phyloP scores from a whole-genome alignment of 2,113 vertebrate species.

The Antigone vipio region DNA sequence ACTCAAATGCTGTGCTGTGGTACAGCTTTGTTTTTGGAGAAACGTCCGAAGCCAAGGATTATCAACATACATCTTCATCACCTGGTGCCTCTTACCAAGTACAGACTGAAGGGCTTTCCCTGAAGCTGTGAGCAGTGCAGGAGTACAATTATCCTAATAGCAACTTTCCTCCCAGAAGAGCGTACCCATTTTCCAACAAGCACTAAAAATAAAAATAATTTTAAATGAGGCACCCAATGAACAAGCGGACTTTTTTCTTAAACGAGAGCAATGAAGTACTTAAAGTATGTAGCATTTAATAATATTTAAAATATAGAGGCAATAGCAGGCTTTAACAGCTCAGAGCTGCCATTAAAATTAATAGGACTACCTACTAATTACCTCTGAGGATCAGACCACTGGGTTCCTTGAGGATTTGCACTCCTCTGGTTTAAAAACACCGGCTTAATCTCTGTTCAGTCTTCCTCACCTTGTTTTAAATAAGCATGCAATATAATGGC shows the following conservation, averaged over 20 bases:
- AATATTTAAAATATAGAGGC: slow-evolving; percentile 46
- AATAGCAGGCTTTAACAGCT: slow-evolving; percentile 38
- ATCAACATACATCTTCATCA: not conserved
- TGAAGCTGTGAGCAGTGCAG: not conserved
- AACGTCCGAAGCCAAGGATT: not conserved
- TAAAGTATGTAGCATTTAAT: slow-evolving; percentile 37
- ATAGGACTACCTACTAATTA: slow-evolving; percentile 58
- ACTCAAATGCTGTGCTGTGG: not conserved
- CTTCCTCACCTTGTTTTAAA: not conserved
- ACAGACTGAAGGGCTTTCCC: not conserved
- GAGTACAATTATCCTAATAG: slow-evolving; percentile 6
- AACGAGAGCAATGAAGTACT: slow-evolving; percentile 26
- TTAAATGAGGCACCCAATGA: not conserved
- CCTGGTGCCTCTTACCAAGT: not conserved
- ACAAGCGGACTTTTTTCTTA: slow-evolving; percentile 1
- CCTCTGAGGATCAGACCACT: slow-evolving; percentile 33
- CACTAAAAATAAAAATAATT: slow-evolving; percentile 7
- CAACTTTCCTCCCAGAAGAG: not conserved
- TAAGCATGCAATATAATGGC: not conserved
- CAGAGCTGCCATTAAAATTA: slow-evolving; percentile 59
- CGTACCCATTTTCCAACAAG: not conserved
- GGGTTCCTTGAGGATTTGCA: slow-evolving; percentile 38
- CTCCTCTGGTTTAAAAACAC: not conserved
- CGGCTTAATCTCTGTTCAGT: not conserved
- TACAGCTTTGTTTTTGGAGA: not conserved